A percentile compares a stretch with the other conserved stretches of the same genome.
Conservation (phyloP, 2,113 vertebrate genomes). For the Pseudopipra pipra region DNA sequence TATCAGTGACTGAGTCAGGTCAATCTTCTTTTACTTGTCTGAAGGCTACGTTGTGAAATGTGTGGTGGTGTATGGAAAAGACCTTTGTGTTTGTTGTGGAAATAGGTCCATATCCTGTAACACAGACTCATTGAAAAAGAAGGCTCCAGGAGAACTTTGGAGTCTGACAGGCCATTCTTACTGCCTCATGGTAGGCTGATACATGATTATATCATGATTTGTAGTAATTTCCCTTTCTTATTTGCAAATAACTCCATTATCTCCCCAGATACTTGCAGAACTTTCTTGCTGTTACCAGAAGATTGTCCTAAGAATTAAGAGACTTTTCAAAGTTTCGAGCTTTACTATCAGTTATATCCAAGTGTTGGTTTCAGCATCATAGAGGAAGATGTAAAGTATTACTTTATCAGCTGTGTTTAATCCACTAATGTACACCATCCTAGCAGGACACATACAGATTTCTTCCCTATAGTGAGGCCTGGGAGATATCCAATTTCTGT, state of each 20-base stretch:
- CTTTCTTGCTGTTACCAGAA: neutral
- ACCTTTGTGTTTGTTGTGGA: neutral
- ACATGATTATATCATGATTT: neutral
- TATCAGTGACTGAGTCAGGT: neutral
- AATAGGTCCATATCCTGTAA: neutral
- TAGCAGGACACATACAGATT: neutral
- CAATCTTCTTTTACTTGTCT: neutral
- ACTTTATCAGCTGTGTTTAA: neutral
- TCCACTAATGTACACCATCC: neutral
- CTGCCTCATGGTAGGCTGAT: neutral
- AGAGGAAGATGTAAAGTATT: neutral
- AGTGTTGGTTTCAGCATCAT: neutral
- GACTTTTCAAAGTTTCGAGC: neutral
- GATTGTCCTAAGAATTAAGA: neutral
- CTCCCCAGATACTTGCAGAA: neutral
- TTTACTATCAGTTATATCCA: neutral
- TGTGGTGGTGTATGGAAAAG: neutral
- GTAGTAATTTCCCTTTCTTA: neutral
- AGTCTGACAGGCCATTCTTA: neutral
- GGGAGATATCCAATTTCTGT: neutral
- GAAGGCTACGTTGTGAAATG: neutral
- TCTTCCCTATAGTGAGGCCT: neutral
- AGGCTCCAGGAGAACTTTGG: neutral
- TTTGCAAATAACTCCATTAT: neutral
- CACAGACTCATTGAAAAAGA: neutral